Evolutionary conservation across 2,113 vertebrate genomes (phyloP).

Genomic region (Pagrus major): DNA sequence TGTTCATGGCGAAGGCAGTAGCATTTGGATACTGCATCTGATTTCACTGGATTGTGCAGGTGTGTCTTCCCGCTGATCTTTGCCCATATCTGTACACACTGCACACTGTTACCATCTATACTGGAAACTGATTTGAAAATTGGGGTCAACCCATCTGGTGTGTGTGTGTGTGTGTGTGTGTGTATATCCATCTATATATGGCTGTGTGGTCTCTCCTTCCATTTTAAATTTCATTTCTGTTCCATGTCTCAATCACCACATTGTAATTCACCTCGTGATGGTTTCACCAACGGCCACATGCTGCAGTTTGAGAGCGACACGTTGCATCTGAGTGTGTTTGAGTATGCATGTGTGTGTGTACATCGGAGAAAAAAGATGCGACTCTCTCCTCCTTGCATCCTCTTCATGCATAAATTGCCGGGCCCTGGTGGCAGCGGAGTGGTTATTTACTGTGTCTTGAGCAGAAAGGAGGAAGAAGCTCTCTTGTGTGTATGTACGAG

Average conservation of each 20-base stretch:
- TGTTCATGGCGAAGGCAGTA: background rate
- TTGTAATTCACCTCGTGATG: constrained; percentile 57
- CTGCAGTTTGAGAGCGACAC: constrained; percentile 13
- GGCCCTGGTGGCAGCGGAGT: background rate
- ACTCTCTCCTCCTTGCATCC: constrained; percentile 19
- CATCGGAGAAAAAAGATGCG: background rate
- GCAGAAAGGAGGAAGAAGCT: background rate
- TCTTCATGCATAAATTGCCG: constrained; percentile 54
- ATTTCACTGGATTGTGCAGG: background rate
- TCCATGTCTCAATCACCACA: constrained; percentile 46
- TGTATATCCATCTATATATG: no score
- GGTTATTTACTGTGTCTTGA: constrained; percentile 51
- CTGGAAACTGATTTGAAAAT: constrained; percentile 19
- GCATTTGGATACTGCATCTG: background rate
- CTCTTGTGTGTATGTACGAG: background rate
- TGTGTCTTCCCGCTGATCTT: constrained; percentile 1
- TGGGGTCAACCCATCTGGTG: background rate
- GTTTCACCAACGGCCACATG: constrained; percentile 17
- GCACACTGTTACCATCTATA: constrained; percentile 11
- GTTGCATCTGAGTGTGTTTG: background rate
- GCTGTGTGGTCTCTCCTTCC: background rate
- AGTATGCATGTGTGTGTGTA: background rate
- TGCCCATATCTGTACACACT: background rate
- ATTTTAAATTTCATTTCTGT: constrained; percentile 49
- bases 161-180: constrained; percentile 13